These are phyloP conservation scores for Rhopalosiphum nymphaeae DNA, from an alignment of 2,888 invertebrate species.

Conservation along the genomic window DNA sequence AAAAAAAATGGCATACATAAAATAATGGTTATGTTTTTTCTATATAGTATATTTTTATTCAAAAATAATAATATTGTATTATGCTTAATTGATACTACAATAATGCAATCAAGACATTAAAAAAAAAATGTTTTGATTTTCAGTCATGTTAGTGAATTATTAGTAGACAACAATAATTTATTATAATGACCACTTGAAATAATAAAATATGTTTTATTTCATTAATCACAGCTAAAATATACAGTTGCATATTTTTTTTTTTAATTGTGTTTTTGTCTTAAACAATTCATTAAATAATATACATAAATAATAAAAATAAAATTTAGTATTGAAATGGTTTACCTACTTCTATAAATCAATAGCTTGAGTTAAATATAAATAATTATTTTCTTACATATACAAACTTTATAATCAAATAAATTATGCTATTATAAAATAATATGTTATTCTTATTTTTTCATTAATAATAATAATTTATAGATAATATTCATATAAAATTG, in stretches of 20 bases:
- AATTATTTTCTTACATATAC: neutral
- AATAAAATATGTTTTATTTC: too few species aligned
- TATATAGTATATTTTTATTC: neutral
- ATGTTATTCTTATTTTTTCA: neutral
- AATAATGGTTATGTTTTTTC: neutral
- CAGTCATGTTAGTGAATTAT: neutral
- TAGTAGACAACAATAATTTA: neutral
- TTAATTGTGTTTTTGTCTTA: neutral
- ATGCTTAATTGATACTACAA: neutral
- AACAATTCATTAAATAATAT: neutral
- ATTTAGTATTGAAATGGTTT: neutral
- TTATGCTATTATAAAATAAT: neutral
- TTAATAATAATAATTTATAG: too few species aligned
- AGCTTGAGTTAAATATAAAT: accelerated
- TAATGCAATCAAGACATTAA: neutral
- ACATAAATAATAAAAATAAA: neutral
- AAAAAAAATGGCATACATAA: neutral
- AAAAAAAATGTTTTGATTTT: neutral
- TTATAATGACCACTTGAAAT: too few species aligned
- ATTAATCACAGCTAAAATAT: neutral
- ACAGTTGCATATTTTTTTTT: neutral
- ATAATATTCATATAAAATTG: neutral
- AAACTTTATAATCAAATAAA: neutral
- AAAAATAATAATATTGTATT: neutral
- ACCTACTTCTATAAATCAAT: too few species aligned